phyloP scores from a whole-genome alignment of 2,888 invertebrate species.

The Atrina japonica region DNA sequence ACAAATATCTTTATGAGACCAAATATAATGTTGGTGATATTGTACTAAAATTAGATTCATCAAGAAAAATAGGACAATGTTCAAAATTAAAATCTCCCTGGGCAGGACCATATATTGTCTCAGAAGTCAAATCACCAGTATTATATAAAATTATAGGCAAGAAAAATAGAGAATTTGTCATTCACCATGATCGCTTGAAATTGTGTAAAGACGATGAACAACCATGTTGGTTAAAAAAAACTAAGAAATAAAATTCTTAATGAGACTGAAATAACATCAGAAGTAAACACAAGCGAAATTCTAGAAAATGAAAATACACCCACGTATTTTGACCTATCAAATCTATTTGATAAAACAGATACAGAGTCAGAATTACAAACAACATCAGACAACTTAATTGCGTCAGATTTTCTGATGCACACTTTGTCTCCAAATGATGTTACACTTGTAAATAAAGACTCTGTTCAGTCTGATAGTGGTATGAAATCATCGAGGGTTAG shows the following conservation, averaged over 20 bases:
- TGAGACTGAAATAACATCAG: too few species aligned
- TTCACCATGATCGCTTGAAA: constrained; percentile 34
- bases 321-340: too few species aligned
- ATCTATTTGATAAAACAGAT: too few species aligned
- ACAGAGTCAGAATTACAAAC: too few species aligned
- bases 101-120: constrained; percentile 41
- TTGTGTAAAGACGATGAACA: constrained; percentile 9
- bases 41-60: constrained; percentile 14
- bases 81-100: constrained; percentile 39
- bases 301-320: too few species aligned
- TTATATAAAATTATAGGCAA: constrained; percentile 1
- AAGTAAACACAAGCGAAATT: too few species aligned
- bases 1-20: background rate
- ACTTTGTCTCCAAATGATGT: too few species aligned
- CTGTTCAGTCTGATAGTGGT: too few species aligned
- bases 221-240: constrained; percentile 11
- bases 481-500: too few species aligned
- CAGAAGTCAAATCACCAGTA: constrained; percentile 15
- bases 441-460: too few species aligned
- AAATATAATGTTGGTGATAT: constrained; percentile 5
- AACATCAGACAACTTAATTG: too few species aligned
- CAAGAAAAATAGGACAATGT: constrained; percentile 31
- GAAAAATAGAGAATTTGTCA: constrained; percentile 1
- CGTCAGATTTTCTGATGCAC: too few species aligned
- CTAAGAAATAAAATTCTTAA: constrained; percentile 11